A percentile compares a stretch with the other conserved stretches of the same genome.
phyloP scores from a whole-genome alignment of 2,888 invertebrate species.

The Cheilosia vernalis region DNA sequence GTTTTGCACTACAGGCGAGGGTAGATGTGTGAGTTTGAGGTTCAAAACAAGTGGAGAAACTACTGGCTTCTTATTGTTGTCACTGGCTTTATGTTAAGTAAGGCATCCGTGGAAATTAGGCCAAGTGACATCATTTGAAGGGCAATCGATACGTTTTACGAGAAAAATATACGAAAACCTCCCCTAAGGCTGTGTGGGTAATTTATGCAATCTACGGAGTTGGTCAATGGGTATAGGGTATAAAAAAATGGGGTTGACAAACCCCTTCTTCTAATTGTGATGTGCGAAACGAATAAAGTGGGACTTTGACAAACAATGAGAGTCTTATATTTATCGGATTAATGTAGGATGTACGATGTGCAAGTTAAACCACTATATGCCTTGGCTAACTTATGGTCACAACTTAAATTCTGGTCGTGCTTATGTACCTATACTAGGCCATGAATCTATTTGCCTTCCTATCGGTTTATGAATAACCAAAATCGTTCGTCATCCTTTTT shows the following conservation, averaged over 20 bases:
- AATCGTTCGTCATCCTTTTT: too few relatives aligned
- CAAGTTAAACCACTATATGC: too few relatives aligned
- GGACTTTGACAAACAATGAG: too few relatives aligned
- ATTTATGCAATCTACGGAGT: neutral
- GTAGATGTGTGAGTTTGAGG: neutral
- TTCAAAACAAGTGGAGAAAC: constrained; percentile 33
- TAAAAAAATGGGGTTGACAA: constrained; percentile 21
- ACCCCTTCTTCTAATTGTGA: constrained; percentile 27
- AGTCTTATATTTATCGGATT: too few relatives aligned
- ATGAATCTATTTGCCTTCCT: too few relatives aligned
- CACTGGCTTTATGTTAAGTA: constrained; percentile 43
- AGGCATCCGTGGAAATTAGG: constrained; percentile 59
- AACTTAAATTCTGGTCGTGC: too few relatives aligned
- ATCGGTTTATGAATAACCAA: too few relatives aligned
- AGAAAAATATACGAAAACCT: constrained; percentile 22
- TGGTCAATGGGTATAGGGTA: constrained; percentile 25
- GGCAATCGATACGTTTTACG: constrained; percentile 55
- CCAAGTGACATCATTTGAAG: constrained; percentile 71
- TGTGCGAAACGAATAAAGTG: neutral
- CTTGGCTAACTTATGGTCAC: too few relatives aligned
- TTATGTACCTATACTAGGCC: too few relatives aligned
- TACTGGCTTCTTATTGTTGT: constrained; percentile 23
- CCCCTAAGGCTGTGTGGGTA: constrained; percentile 19
- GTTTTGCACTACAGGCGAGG: constrained; percentile 14
- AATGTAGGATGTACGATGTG: too few relatives aligned